Percentiles rank a stretch among this genome's conserved stretches.
Evolutionary conservation across 1,140 invertebrate species (phyloP).

Genomic region (Cydia amplana): DNA sequence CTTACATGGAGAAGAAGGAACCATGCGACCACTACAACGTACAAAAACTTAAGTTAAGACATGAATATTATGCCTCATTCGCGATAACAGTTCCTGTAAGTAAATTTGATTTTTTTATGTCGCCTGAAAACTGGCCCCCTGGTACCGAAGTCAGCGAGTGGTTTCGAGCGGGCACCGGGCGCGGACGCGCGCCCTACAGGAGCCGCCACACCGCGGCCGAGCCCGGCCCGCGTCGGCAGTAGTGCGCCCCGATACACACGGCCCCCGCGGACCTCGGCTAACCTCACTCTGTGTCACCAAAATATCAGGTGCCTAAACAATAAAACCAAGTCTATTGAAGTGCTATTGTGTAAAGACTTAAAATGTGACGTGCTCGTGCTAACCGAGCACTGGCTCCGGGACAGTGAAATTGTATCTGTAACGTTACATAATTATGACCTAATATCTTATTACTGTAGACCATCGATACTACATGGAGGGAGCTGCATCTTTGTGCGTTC

Average conservation of each 20-base stretch:
- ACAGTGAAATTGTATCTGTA: too few species aligned
- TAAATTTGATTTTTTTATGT: background rate
- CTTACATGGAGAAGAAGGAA: background rate
- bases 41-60: background rate
- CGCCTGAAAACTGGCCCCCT: background rate
- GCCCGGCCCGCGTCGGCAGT: background rate
- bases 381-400: too few species aligned
- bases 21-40: background rate
- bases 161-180: background rate
- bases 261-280: background rate
- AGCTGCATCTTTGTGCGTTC: too few species aligned
- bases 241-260: background rate
- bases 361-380: too few species aligned
- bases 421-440: too few species aligned
- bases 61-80: background rate
- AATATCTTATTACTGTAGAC: too few species aligned
- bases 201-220: background rate
- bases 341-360: too few species aligned
- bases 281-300: background rate
- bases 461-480: too few species aligned
- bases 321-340: too few species aligned
- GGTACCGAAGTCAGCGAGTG: background rate
- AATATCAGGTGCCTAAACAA: too few species aligned
- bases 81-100: conserved; percentile 1
- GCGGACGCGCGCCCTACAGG: background rate